Evolutionary conservation across 2,113 vertebrate species (phyloP).

Genomic region (Bos indicus): DNA sequence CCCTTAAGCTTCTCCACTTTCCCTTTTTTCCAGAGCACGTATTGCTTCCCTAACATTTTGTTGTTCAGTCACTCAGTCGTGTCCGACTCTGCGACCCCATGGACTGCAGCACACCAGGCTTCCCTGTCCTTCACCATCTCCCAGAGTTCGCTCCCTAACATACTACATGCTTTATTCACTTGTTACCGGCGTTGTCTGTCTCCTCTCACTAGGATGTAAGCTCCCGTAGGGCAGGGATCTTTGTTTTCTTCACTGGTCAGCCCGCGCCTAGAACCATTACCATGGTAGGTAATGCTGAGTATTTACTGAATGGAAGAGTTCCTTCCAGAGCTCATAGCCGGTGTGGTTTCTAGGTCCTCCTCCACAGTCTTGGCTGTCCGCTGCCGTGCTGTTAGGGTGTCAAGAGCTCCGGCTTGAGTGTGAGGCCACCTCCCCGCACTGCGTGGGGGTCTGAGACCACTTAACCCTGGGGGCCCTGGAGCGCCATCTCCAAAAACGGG

Average conservation of each 20-base stretch:
- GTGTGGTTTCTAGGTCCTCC: neutral
- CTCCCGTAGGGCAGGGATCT: neutral
- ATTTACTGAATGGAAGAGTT: neutral
- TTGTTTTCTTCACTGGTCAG: neutral
- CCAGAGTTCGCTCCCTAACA: neutral
- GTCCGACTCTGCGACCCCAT: neutral
- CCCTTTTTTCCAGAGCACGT: neutral
- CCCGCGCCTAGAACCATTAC: neutral
- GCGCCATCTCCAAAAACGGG: neutral
- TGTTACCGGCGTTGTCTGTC: accelerated
- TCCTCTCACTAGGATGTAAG: neutral
- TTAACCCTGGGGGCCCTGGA: neutral
- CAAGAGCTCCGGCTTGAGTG: neutral
- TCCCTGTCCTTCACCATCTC: neutral
- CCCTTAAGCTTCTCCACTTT: neutral
- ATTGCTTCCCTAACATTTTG: neutral
- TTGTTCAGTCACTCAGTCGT: neutral
- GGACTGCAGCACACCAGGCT: neutral
- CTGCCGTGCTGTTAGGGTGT: no score
- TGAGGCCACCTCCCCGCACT: accelerated
- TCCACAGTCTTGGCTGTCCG: neutral
- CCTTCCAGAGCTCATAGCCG: neutral
- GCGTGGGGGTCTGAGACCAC: neutral
- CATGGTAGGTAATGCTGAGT: neutral
- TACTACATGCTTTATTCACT: neutral